These are phyloP conservation scores for Zaprionus bogoriensis DNA, from an alignment of 2,888 invertebrate genomes.

Conservation along the genomic window DNA sequence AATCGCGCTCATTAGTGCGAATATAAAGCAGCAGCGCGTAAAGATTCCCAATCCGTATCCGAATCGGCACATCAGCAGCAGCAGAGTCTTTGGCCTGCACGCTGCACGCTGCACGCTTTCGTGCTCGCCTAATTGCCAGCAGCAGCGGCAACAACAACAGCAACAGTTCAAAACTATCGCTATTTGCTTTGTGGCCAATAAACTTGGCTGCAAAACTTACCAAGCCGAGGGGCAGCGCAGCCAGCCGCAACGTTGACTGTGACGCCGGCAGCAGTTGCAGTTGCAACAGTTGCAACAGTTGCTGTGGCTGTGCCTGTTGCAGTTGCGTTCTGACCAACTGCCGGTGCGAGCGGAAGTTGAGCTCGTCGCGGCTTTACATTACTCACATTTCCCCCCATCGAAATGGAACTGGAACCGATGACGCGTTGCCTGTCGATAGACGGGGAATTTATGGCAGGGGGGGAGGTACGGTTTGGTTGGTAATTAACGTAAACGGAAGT, in stretches of 20 bases:
- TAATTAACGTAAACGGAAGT: conserved; percentile 55
- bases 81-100: conserved; percentile 16
- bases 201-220: conserved; percentile 59
- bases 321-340: conserved; percentile 23
- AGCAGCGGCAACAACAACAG: conserved; percentile 17
- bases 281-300: no score
- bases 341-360: conserved; percentile 11
- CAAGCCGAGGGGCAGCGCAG: conserved; percentile 67
- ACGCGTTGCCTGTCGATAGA: conserved; percentile 48
- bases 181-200: conserved; percentile 73
- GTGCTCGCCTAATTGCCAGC: conserved; percentile 59
- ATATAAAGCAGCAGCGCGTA: conserved; percentile 52
- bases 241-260: conserved; percentile 56
- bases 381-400: conserved; percentile 49
- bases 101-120: conserved; percentile 66
- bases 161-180: conserved; percentile 34
- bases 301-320: no score
- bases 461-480: not conserved
- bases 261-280: conserved; percentile 40
- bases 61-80: not conserved
- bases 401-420: conserved; percentile 43
- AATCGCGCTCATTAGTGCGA: conserved; percentile 49
- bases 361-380: conserved; percentile 58
- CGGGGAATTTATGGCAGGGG: not conserved
- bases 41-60: conserved; percentile 40